Evolutionary conservation across 92 coral and sea anemone species (phyloP), one percentile per base, ranked within the genome.

Genomic region (Heliopora coerulea): DNA sequence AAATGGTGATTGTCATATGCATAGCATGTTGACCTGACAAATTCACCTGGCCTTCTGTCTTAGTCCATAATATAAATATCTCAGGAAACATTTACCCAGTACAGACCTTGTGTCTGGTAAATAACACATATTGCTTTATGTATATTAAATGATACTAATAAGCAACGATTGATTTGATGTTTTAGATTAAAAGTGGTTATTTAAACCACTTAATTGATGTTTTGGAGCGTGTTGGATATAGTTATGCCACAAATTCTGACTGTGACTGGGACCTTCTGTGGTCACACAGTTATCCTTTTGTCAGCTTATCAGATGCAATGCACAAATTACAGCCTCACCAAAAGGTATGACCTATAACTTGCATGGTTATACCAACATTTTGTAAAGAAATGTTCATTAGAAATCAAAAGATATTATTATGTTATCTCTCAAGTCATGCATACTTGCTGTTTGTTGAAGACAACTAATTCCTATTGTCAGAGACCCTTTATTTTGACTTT

Each of bases 251-350:
- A 48, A 24, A 81, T 29, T 60, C 56, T 12, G 54, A 75, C 76
- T 62, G 80, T 27, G 81, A 85, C 8, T 93, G 96, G 96, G 98
- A 93, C 54, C 73, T 90, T 9, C 69, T 89, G 42, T 93, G 98
- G 98, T 64, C 98, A 4, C 98, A 93, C 78, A 96, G 90, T 62
- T 93, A 93, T 58, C 98, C 98, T n/a, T 93, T 93, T 82, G 86
- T 56, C 7, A 61, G 80, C 42, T 56, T 87, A 2, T 72, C 68
- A 49, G 81, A 76, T 17, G 49, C 75, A 15, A 34, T 89, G 25
- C 78, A 83, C 41, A 50, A 83, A 19, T 52, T 92, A 61, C 86
- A 86, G 27, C 74, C 88, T 0, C 85, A 92, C 70, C 97, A 92
- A 70, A 92, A 92, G 96, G 97, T 92, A 31, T 37, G 4, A 37